Percentiles rank a stretch among this genome's conserved stretches.
phyloP scores from a whole-genome alignment of 2,797 vertebrate species.

The Argyrosomus regius region DNA sequence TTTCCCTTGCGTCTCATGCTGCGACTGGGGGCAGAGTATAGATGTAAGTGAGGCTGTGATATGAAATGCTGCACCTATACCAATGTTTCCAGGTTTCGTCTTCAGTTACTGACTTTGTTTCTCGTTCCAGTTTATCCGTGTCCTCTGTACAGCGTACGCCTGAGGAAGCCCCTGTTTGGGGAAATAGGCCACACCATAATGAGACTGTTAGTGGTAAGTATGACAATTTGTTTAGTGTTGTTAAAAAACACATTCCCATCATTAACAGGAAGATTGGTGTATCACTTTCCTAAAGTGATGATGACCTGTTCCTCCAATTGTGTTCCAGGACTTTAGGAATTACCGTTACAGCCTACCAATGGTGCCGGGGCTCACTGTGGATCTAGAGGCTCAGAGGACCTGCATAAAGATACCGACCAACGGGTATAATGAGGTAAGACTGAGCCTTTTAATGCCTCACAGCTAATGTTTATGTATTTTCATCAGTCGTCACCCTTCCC shows the following conservation, averaged over 20 bases:
- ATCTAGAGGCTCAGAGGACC: slow-evolving; percentile 97
- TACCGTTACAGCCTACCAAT: slow-evolving; percentile 97
- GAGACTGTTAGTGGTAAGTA: slow-evolving; percentile 97
- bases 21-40: slow-evolving; percentile 96
- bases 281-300: background rate
- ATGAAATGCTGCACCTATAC: background rate
- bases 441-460: background rate
- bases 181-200: slow-evolving; percentile 99
- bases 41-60: slow-evolving; percentile 87
- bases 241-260: background rate
- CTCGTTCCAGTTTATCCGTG: slow-evolving; percentile 93
- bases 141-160: slow-evolving; percentile 96
- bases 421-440: slow-evolving; percentile 94
- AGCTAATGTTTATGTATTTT: background rate
- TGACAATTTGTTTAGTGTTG: slow-evolving; percentile 5
- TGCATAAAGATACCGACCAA: slow-evolving; percentile 97
- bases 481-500: background rate
- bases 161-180: slow-evolving; percentile 96
- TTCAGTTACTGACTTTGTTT: slow-evolving; percentile 9
- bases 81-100: background rate
- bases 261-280: slow-evolving; percentile 4
- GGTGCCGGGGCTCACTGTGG: slow-evolving; percentile 95
- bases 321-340: slow-evolving; percentile 95
- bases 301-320: slow-evolving; percentile 3
- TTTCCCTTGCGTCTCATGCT: slow-evolving; percentile 97